These are phyloP conservation scores for Seladonia tumulorum DNA, from an alignment of 2,888 invertebrate species.

Conservation along the genomic window DNA sequence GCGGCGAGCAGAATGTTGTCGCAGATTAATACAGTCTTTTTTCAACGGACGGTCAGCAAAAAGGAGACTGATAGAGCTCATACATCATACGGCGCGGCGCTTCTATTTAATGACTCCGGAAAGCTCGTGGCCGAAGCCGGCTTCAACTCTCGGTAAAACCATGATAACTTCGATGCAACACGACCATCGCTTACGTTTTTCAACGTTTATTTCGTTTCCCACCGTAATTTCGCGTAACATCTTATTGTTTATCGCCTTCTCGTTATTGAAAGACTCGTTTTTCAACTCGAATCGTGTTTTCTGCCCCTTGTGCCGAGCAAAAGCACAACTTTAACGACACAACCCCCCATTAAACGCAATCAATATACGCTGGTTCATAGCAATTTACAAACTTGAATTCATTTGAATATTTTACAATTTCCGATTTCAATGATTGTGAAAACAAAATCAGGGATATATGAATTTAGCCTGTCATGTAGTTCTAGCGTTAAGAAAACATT, in stretches of 20 bases:
- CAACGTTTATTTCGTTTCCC: neutral
- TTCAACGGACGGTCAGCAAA: neutral
- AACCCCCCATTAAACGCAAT: neutral
- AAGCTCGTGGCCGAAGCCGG: conserved; percentile 54
- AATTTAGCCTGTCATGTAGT: neutral
- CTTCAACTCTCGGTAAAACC: neutral
- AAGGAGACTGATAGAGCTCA: conserved; percentile 33
- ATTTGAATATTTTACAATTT: no score
- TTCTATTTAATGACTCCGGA: conserved; percentile 68
- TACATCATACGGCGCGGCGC: conserved; percentile 58
- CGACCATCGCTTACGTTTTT: neutral
- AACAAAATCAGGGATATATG: no score
- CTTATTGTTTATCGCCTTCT: neutral
- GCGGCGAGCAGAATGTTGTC: conserved; percentile 32
- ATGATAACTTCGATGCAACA: neutral
- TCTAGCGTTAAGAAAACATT: no score
- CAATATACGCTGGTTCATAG: no score
- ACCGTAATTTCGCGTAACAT: neutral
- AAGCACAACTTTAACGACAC: neutral
- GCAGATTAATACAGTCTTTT: conserved; percentile 55
- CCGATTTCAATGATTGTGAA: no score
- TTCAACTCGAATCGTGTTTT: neutral
- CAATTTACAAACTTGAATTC: no score
- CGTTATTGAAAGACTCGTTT: neutral
- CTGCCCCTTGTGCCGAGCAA: neutral